Conservation (phyloP, 2,113 vertebrate species). For the Rhabdomys dilectus region DNA sequence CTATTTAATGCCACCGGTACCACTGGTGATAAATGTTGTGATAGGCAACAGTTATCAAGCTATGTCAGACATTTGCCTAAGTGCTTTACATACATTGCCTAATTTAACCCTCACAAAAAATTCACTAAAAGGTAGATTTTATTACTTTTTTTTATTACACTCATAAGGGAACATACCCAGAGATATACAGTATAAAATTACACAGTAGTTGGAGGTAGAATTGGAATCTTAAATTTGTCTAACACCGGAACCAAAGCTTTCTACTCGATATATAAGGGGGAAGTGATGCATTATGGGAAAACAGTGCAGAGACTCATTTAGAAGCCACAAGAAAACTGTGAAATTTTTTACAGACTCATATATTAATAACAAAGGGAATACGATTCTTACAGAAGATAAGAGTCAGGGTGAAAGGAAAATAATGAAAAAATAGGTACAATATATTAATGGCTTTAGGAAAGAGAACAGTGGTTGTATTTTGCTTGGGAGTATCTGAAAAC, state of each 20-base stretch:
- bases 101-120: constrained; percentile 1
- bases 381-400: not conserved
- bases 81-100: not conserved
- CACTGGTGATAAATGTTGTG: not conserved
- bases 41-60: not conserved
- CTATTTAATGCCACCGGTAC: not conserved
- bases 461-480: not conserved
- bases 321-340: not conserved
- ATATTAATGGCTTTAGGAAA: not conserved
- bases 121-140: not conserved
- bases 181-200: not conserved
- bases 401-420: not conserved
- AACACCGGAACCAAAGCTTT: not conserved
- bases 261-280: not conserved
- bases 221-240: not conserved
- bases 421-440: not conserved
- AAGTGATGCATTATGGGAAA: not conserved
- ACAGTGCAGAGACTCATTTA: not conserved
- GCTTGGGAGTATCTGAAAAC: not conserved
- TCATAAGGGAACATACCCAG: not conserved
- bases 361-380: constrained; percentile 2
- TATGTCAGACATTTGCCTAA: not conserved
- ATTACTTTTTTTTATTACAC: constrained; percentile 6
- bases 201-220: not conserved
- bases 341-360: not conserved